Base-by-base conservation (phyloP, 1,140 invertebrate species). In the Calosoma granatense region DNA sequence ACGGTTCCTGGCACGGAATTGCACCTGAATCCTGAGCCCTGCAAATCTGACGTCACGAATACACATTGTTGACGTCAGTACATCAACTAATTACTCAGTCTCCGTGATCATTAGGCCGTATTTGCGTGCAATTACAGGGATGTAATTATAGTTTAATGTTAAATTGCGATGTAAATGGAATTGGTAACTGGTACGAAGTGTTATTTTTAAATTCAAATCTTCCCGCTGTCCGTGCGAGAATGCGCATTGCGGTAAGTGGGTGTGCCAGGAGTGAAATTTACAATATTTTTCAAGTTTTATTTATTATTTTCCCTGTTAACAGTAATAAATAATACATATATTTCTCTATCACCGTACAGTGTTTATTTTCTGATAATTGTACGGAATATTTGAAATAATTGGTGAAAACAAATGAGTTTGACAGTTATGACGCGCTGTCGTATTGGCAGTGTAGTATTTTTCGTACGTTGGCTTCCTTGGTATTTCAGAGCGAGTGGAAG, bases 191-290 rank as follows among this genome's bases (percentile, higher is more conserved):
- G n/a, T n/a, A n/a, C n/a, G n/a, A n/a, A n/a, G n/a, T n/a, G n/a
- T n/a, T n/a, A n/a, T n/a, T n/a, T n/a, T n/a, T n/a, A n/a, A n/a
- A n/a, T n/a, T n/a, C n/a, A n/a, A n/a, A n/a, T n/a, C n/a, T n/a
- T n/a, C n/a, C n/a, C 41, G 41, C 41, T n/a, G 41, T 11, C 9
- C 4, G 17, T 47, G 9, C 17, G 41, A 12, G 17, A 12, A 47
- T 47, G 41, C 41, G 41, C 41, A 47, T 11, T 47, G 41, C 41
- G 17, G 41, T 47, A 47, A 47, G 41, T 47, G 41, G 41, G 41
- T 47, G 41, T 47, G 41, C 17, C 41, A 47, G 15, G 17, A 6
- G 14, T 30, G 26, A 30, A 30, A 30, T 30, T 30, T 30, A 30
- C 4, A 30, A 30, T 30, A 30, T 30, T 30, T 30, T 14, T 6